A percentile compares a stretch with the other conserved stretches of the same genome.
Conservation (phyloP, 2,888 invertebrate genomes). For the Quadroppia sp. region DNA sequence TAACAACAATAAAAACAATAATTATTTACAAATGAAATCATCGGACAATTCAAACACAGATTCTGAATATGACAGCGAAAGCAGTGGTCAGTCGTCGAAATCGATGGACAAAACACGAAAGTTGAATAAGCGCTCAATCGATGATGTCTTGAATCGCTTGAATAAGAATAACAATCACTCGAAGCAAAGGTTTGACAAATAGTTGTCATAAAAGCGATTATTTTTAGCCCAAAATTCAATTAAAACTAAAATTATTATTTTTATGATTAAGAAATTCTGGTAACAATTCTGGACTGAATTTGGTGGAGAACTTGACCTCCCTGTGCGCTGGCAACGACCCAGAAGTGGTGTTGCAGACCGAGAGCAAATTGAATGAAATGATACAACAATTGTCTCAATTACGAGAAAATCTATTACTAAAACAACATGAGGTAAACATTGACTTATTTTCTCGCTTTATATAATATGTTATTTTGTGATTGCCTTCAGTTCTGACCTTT, state of each 20-base stretch:
- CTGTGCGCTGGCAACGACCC: slow-evolving; percentile 25
- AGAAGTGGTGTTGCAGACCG: slow-evolving; percentile 26
- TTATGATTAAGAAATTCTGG: background rate
- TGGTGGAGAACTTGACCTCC: slow-evolving; percentile 29
- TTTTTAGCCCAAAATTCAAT: too few species aligned
- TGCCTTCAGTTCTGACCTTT: too few species aligned
- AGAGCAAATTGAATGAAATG: slow-evolving; percentile 36
- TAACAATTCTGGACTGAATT: slow-evolving; percentile 3
- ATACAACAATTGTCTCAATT: slow-evolving; percentile 40
- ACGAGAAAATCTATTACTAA: slow-evolving; percentile 17
- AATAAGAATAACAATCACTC: slow-evolving; percentile 26
- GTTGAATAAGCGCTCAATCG: slow-evolving; percentile 26
- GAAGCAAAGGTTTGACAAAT: slow-evolving; percentile 8
- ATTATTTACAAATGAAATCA: background rate
- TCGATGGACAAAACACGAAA: background rate
- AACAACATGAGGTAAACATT: slow-evolving; percentile 22
- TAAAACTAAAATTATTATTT: background rate
- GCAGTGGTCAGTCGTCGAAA: slow-evolving; percentile 21
- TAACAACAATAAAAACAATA: background rate
- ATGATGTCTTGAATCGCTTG: slow-evolving; percentile 28
- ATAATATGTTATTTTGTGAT: background rate
- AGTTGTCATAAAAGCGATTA: background rate
- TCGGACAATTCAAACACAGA: slow-evolving; percentile 7
- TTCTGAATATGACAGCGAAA: slow-evolving; percentile 21
- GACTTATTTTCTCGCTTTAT: background rate